Base-by-base conservation (phyloP, 2,888 invertebrate species). In the Girardia tigrina region DNA sequence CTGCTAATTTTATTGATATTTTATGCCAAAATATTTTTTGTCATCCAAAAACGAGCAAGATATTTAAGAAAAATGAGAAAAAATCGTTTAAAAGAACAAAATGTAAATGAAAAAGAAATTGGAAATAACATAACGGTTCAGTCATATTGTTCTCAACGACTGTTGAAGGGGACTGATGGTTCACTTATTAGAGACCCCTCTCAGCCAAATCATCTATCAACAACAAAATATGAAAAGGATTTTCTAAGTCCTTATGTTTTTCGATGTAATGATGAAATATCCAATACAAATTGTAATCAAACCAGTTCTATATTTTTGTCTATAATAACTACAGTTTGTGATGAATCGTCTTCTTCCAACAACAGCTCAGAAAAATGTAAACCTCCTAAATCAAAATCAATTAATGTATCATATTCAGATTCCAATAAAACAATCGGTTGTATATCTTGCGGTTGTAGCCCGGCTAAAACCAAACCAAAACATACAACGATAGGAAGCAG, bases 21-120 rank as follows among this genome's bases (percentile, higher is more conserved):
- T 28, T 84, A 84, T 78, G 79, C 82, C 2, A 80, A 82, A 71
- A 84, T 84, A 72, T 84, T 83, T 78, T 78, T 79, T 20, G 82
- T 82, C 23, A 78, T 84, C 16, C 80, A 81, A 74, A 79, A 80
- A 76, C 79, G 83, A 29, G 80, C 82, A 70, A 77, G 79, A 72
- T 78, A 79, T 73, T 78, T 80, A 78, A 79, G 81, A 69, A 27
- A 42, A 75, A 75, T 56, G n/a, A 56, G 56, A n/a, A 56, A 56
- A 23, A 56, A 23, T 56, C n/a, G n/a, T 6, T 27, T 29, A 72
- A 42, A 72, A 26, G 29, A 72, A 26, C 23, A 29, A 23, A 73
- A 29, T 75, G 0, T 36, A 23, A 26, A 29, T 74, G n/a, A 29
- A 26, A 29, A 56, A 14, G 56, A 42, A 71, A 12, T 20, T 8